Conservation (phyloP, 2,888 invertebrate genomes). For the Drosophila demipolita region DNA sequence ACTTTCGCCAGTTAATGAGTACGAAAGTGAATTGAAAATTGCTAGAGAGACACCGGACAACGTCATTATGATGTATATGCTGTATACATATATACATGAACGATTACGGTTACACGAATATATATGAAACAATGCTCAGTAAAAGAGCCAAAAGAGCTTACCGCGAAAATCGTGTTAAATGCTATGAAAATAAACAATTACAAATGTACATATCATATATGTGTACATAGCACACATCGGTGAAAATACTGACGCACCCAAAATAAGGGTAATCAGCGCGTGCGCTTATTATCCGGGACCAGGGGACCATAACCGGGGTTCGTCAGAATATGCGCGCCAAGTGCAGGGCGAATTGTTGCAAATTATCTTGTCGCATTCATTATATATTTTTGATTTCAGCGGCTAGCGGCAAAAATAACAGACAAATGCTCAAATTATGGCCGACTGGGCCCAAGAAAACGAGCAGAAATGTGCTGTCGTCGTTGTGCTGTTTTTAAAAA, state of each 20-base stretch:
- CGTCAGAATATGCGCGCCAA: constrained; percentile 9
- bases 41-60: constrained; percentile 26
- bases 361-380: constrained; percentile 64
- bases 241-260: constrained; percentile 35
- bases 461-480: constrained; percentile 17
- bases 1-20: constrained; percentile 65
- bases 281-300: constrained; percentile 30
- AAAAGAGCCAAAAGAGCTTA: constrained; percentile 27
- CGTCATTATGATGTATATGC: constrained; percentile 11
- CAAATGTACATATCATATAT: constrained; percentile 24
- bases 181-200: constrained; percentile 55
- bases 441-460: constrained; percentile 35
- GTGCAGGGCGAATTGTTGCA: constrained; percentile 57
- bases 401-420: constrained; percentile 65
- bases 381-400: constrained; percentile 49
- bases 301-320: background rate
- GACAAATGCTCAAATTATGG: constrained; percentile 68
- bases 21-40: constrained; percentile 71
- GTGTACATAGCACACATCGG: background rate
- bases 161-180: constrained; percentile 40
- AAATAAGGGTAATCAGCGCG: constrained; percentile 36
- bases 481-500: constrained; percentile 60
- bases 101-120: background rate
- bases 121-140: background rate
- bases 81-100: background rate